A percentile compares a stretch with the other conserved stretches of the same genome.
These are phyloP conservation scores for Streptopelia turtur DNA, from an alignment of 2,797 vertebrate genomes.

Conservation along the genomic window DNA sequence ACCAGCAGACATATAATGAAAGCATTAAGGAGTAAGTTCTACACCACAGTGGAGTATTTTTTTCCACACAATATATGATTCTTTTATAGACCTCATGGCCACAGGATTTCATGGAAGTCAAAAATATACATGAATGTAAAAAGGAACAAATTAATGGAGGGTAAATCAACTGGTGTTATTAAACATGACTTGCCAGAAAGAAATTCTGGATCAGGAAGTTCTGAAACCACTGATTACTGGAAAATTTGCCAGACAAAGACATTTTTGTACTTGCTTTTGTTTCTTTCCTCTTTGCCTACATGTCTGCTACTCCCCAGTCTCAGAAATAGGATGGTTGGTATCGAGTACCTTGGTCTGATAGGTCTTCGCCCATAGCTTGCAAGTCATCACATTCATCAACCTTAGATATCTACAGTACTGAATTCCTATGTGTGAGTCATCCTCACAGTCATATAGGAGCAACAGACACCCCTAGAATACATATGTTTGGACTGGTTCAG, in stretches of 20 bases:
- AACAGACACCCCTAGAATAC: neutral
- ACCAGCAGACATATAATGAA: slow-evolving; percentile 26
- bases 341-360: neutral
- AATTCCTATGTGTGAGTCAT: neutral
- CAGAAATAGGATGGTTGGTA: neutral
- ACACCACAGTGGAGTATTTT: neutral
- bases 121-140: slow-evolving; percentile 16
- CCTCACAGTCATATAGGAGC: neutral
- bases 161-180: neutral
- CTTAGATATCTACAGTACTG: neutral
- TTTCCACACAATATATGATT: slow-evolving; percentile 17
- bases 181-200: neutral
- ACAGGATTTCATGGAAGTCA: slow-evolving; percentile 39
- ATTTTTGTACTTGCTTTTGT: neutral
- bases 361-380: neutral
- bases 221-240: slow-evolving; percentile 12
- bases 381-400: neutral
- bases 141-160: neutral
- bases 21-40: slow-evolving; percentile 3
- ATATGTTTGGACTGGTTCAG: neutral
- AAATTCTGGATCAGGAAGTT: neutral
- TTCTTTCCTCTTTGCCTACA: neutral
- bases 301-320: neutral
- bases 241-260: neutral
- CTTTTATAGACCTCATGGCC: neutral